phyloP scores from a whole-genome alignment of 2,888 invertebrate species.

The Catocala fraxini region DNA sequence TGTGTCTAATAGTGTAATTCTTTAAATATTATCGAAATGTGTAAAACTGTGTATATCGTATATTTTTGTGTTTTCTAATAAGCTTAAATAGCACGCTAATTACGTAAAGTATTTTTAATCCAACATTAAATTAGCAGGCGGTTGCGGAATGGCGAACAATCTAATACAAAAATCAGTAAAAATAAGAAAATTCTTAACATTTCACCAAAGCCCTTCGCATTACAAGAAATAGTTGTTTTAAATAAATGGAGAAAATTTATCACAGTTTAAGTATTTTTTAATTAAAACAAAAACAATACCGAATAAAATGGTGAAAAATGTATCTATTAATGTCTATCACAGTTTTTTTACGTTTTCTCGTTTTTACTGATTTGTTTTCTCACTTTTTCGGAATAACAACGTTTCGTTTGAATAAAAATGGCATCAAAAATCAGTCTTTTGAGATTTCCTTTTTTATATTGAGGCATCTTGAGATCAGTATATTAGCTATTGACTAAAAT shows the following conservation, averaged over 20 bases:
- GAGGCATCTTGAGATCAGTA: conserved; percentile 56
- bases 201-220: neutral
- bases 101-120: conserved; percentile 20
- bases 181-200: conserved; percentile 32
- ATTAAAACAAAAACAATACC: neutral
- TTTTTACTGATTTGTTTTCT: conserved; percentile 39
- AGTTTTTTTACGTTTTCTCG: conserved; percentile 31
- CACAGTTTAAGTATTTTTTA: conserved; percentile 38
- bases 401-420: conserved; percentile 48
- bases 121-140: conserved; percentile 41
- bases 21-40: conserved; percentile 5
- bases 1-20: conserved; percentile 12
- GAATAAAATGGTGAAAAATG: conserved; percentile 8
- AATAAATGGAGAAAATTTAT: conserved; percentile 23
- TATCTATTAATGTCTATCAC: conserved; percentile 28
- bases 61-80: conserved; percentile 25
- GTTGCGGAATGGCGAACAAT: conserved; percentile 38
- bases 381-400: conserved; percentile 25
- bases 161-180: conserved; percentile 36
- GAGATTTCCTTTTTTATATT: conserved; percentile 36
- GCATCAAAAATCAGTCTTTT: conserved; percentile 60
- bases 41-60: conserved; percentile 25
- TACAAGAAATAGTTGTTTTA: neutral
- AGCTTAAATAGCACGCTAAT: conserved; percentile 25
- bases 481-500: conserved; percentile 39